Base-by-base conservation (phyloP, 1,140 invertebrate species). In the Diachasmimorpha longicaudata region DNA sequence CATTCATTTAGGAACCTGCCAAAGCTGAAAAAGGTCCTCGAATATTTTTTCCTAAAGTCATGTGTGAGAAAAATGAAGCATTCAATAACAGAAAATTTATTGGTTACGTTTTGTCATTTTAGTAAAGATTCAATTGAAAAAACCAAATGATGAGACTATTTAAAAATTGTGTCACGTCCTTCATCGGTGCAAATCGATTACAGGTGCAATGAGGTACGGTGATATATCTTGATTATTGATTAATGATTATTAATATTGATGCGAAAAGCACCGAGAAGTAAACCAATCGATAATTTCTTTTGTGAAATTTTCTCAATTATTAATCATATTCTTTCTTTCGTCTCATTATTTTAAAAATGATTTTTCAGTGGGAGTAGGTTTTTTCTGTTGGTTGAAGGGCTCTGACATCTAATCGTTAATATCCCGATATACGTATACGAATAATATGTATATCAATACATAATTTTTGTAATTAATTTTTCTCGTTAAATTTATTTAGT, bases 361-460 rank as follows among this genome's bases (percentile, higher is more conserved):
- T 39, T 68, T 39, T 68, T 10, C 31, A 39, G 16, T 68, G 25
- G 36, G 55, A 73, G 25, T 39, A 25, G 16, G 55, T n/a, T 13
- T 39, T 68, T 68, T 68, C 11, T 68, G 14, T 14, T 36, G 4
- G 36, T 37, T 68, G 9, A 39, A 37, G 36, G 72, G 52, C 21
- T n/a, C 48, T 73, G 72, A 66, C 72, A 66, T 73, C 72, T 73
- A 73, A 73, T 66, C 39, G n/a, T 63, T 72, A 63, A 72, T 72
- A 74, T 68, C 67, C 63, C 44, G 67, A 75, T 75, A 68, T 37
- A 68, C 66, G 66, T 73, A 75, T 75, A 75, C 66, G 48, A 19
- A 75, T 70, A 63, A 68, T 69, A 68, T 75, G 42, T 75, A 44
- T 75, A 48, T 75, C 55, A 37, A 75, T 75, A 39, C 66, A 70